Evolutionary conservation across 2,113 vertebrate genomes (phyloP).

Genomic region (Microtus oregoni): DNA sequence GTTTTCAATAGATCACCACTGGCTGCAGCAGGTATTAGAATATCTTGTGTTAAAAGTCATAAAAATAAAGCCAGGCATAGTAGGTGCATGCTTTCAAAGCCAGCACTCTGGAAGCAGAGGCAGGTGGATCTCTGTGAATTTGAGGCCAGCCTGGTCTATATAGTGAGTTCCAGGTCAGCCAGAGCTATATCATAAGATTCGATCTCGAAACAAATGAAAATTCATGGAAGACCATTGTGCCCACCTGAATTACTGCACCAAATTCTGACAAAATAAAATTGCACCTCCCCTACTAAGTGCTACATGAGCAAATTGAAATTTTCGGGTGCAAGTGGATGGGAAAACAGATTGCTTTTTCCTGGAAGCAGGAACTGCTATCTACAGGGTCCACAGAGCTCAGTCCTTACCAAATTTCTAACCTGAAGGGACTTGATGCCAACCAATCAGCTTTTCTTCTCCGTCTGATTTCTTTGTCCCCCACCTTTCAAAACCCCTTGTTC

Average conservation of each 20-base stretch:
- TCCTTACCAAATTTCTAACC: not conserved
- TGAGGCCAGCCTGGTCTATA: not conserved
- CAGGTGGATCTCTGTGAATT: not conserved
- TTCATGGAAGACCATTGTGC: not conserved
- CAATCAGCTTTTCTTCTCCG: not conserved
- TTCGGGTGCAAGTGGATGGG: not conserved
- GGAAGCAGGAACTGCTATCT: not conserved
- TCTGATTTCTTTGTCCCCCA: not conserved
- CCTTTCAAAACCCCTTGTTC: not conserved
- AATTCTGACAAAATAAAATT: not conserved
- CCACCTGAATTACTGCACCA: not conserved
- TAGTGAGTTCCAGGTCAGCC: not conserved
- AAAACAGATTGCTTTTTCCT: not conserved
- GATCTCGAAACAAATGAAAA: too few relatives aligned
- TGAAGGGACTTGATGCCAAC: not conserved
- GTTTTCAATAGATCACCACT: not conserved
- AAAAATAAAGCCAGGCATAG: too few relatives aligned
- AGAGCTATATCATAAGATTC: not conserved
- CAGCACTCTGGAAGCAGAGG: not conserved
- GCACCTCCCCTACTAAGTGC: not conserved
- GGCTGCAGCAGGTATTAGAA: not conserved
- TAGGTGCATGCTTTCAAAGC: not conserved
- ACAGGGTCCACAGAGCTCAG: not conserved
- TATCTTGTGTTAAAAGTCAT: not conserved
- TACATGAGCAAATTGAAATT: slow-evolving; percentile 1